Evolutionary conservation across 2,797 vertebrate genomes (phyloP).

Genomic region (Heterohyrax brucei): DNA sequence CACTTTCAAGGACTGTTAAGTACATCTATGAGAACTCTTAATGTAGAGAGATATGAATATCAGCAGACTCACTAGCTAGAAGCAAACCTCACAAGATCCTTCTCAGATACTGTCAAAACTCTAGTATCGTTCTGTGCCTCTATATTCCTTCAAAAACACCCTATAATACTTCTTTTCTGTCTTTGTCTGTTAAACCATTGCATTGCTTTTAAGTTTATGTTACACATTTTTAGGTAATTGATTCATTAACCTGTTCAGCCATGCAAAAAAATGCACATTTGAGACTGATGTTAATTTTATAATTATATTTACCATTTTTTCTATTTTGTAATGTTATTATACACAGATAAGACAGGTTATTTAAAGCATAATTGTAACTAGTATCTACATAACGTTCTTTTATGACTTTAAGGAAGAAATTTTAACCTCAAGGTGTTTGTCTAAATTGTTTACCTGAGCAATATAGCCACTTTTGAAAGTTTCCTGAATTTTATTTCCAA

Average conservation of each 20-base stretch:
- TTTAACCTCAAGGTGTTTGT: not conserved
- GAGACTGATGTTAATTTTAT: not conserved
- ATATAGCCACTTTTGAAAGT: not conserved
- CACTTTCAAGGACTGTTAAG: not conserved
- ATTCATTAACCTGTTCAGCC: not conserved
- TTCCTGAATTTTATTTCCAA: not conserved
- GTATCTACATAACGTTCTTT: not conserved
- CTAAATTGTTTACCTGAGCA: not conserved
- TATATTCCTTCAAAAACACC: not conserved
- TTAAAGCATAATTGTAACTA: slow-evolving; percentile 12
- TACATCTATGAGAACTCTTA: not conserved
- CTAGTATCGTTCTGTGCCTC: not conserved
- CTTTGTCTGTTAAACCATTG: not conserved
- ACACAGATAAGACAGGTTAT: not conserved
- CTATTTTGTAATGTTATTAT: not conserved
- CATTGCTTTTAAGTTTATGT: not conserved
- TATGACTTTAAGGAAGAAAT: slow-evolving; percentile 15
- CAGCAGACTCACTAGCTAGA: not conserved
- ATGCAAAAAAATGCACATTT: not conserved
- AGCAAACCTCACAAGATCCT: not conserved
- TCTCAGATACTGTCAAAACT: not conserved
- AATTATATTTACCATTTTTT: not conserved
- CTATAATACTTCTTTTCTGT: not conserved
- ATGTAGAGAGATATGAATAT: not conserved
- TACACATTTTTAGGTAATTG: not conserved